Percentiles rank a stretch among this genome's conserved stretches.
Conservation (phyloP, 2,797 vertebrate species). For the Babyrousa celebensis region DNA sequence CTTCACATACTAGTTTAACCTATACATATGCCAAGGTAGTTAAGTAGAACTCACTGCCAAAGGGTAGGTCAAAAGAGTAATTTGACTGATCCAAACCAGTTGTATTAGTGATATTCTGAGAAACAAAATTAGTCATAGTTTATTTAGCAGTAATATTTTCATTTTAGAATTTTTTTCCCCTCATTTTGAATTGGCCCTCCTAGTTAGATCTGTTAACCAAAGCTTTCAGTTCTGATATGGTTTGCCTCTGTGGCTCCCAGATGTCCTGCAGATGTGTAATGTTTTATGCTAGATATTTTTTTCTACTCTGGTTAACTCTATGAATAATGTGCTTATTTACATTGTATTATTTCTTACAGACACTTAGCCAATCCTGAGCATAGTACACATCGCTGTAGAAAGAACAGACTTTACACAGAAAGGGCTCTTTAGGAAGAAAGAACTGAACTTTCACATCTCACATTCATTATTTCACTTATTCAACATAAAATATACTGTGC, state of each 20-base stretch:
- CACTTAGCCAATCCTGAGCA: background rate
- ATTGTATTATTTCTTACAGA: background rate
- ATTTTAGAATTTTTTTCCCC: slow-evolving; percentile 10
- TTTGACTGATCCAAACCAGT: slow-evolving; percentile 5
- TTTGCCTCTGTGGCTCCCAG: background rate
- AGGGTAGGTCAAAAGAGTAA: background rate
- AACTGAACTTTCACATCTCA: background rate
- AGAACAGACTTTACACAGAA: background rate
- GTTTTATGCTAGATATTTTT: background rate
- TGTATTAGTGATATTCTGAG: background rate
- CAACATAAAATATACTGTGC: background rate
- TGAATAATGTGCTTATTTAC: background rate
- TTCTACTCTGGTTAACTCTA: background rate
- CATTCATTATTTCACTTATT: slow-evolving; percentile 13
- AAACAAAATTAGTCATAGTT: slow-evolving; percentile 12
- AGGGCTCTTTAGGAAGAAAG: background rate
- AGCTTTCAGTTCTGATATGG: background rate
- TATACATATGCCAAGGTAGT: background rate
- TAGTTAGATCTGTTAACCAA: background rate
- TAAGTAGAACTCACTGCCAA: background rate
- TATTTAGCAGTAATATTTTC: slow-evolving; percentile 59
- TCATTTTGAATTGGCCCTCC: background rate
- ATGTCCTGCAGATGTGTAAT: background rate
- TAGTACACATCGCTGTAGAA: background rate
- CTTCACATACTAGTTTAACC: background rate